These are phyloP conservation scores for Tachycineta bicolor DNA, from an alignment of 2,113 vertebrate species.

Conservation along the genomic window DNA sequence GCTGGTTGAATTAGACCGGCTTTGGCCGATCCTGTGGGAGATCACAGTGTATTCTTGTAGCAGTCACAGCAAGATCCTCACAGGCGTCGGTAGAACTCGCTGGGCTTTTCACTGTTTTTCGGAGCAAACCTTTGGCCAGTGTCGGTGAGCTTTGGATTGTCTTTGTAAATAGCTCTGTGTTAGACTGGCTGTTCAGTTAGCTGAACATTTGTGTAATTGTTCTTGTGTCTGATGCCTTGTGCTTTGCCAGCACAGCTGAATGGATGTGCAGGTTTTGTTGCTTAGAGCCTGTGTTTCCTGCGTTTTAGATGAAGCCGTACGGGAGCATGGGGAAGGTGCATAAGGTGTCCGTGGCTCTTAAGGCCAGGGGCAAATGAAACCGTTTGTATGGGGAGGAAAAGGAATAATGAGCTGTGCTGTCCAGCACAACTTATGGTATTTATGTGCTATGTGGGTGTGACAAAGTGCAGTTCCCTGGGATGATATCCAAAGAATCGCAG, in stretches of 20 bases:
- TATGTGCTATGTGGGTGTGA: neutral
- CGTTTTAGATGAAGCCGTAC: neutral
- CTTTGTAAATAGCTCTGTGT: accelerated
- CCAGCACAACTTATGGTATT: accelerated
- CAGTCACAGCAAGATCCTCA: neutral
- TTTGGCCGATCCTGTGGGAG: neutral
- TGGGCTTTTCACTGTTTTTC: neutral
- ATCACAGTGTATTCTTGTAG: neutral
- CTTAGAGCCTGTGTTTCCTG: neutral
- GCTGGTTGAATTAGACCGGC: neutral
- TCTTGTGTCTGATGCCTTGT: neutral
- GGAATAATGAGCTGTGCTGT: neutral
- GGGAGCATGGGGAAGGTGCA: accelerated
- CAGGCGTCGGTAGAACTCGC: too few relatives aligned
- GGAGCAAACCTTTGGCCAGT: neutral
- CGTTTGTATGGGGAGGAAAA: neutral
- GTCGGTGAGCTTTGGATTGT: neutral
- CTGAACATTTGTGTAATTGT: neutral
- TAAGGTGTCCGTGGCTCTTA: neutral
- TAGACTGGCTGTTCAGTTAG: neutral
- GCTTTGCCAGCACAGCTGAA: neutral
- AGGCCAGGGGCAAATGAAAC: neutral
- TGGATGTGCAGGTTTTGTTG: neutral
- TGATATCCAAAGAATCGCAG: neutral
- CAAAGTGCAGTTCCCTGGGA: neutral